Evolutionary conservation across 2,797 vertebrate genomes (phyloP).

Genomic region (Echeneis naucrates): DNA sequence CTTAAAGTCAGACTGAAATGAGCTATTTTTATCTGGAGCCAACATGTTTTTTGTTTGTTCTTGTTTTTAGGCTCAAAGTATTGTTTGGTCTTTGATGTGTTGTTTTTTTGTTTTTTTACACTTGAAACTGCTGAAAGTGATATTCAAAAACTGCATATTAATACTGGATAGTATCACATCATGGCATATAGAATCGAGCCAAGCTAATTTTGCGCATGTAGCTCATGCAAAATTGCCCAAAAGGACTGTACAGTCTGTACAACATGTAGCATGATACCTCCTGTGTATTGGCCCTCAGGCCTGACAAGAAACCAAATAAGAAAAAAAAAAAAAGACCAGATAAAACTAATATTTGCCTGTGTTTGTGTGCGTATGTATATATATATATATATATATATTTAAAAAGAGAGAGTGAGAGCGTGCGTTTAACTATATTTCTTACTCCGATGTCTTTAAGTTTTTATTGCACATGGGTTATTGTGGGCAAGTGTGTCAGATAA

Average conservation of each 20-base stretch:
- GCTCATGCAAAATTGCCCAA: not conserved
- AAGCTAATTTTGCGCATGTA: slow-evolving; percentile 4
- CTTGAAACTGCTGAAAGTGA: not conserved
- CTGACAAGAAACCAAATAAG: not conserved
- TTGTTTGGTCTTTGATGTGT: slow-evolving; percentile 8
- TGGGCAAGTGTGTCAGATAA: slow-evolving; percentile 1
- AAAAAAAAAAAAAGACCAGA: not conserved
- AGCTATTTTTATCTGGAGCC: slow-evolving; percentile 11
- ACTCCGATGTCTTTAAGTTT: slow-evolving; percentile 1
- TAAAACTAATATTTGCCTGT: not conserved
- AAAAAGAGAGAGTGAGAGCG: too few species aligned
- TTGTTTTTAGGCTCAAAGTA: slow-evolving; percentile 4
- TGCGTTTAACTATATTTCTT: too few species aligned
- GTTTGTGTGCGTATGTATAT: too few species aligned
- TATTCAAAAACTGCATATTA: not conserved
- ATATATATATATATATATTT: too few species aligned
- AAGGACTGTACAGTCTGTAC: not conserved
- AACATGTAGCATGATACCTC: not conserved
- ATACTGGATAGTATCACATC: not conserved
- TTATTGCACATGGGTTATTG: slow-evolving; percentile 7
- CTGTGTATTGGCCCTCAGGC: not conserved
- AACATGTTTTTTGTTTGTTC: not conserved
- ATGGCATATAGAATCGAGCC: not conserved
- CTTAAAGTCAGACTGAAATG: slow-evolving; percentile 32
- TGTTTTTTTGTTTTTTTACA: not conserved